A percentile compares a stretch with the other conserved stretches of the same genome.
phyloP scores from a whole-genome alignment of 2,113 vertebrate species.

The Phalacrocorax carbo region DNA sequence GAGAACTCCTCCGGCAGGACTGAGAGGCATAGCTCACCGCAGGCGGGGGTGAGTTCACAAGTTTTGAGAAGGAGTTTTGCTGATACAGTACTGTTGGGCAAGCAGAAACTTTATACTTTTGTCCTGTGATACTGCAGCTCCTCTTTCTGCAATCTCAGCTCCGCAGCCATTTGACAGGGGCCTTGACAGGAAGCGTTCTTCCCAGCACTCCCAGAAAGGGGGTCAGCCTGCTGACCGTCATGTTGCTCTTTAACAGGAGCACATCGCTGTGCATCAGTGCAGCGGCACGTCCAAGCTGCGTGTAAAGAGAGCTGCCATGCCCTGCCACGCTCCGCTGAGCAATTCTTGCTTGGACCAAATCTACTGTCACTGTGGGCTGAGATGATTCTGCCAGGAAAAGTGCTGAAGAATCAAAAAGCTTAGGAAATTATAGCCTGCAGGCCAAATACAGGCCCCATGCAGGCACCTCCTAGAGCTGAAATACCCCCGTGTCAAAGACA shows the following conservation, averaged over 20 bases:
- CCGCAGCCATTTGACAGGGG: neutral
- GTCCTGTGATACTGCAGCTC: neutral
- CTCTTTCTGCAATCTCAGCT: constrained; percentile 16
- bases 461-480: neutral
- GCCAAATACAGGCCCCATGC: neutral
- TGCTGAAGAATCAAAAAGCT: neutral
- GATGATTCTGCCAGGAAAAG: neutral
- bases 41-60: neutral
- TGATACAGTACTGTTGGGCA: neutral
- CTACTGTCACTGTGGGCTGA: neutral
- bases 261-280: neutral
- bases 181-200: neutral
- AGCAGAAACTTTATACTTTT: neutral
- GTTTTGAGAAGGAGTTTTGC: neutral
- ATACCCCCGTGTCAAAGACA: neutral
- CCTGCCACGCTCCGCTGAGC: neutral
- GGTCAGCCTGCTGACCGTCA: neutral
- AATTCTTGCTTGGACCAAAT: neutral
- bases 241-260: neutral
- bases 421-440: neutral
- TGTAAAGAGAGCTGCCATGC: neutral
- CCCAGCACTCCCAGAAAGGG: neutral
- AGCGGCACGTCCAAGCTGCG: neutral
- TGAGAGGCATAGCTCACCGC: neutral
- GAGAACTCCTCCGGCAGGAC: neutral